Evolutionary conservation across 2,797 vertebrate genomes (phyloP).

Genomic region (Pipistrellus kuhlii): DNA sequence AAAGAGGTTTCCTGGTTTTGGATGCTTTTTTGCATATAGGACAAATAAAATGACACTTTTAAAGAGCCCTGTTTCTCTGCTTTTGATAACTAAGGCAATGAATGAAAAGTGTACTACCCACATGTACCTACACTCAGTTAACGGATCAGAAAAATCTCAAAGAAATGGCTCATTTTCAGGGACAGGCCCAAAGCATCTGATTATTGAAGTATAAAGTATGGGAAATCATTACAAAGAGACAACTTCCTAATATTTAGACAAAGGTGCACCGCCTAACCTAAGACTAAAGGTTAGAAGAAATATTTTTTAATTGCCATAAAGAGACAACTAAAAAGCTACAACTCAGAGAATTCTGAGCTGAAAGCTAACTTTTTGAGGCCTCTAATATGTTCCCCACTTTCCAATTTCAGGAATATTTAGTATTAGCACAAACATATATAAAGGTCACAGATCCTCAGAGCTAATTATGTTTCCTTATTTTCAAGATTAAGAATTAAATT

Average conservation of each 20-base stretch:
- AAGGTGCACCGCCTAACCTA: neutral
- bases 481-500: slow-evolving; percentile 13
- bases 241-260: slow-evolving; percentile 1
- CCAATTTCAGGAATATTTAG: neutral
- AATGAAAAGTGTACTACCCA: neutral
- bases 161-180: slow-evolving; percentile 42
- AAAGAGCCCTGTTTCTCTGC: slow-evolving; percentile 48
- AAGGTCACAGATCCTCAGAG: neutral
- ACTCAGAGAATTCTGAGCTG: slow-evolving; percentile 12
- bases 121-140: neutral
- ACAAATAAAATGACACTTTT: slow-evolving; percentile 42
- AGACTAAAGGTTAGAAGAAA: slow-evolving; percentile 15
- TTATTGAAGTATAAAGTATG: slow-evolving; percentile 19
- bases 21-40: slow-evolving; percentile 84
- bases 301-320: neutral
- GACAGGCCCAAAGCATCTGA: slow-evolving; percentile 1
- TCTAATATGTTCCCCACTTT: neutral
- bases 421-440: slow-evolving; percentile 26
- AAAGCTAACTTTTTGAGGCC: slow-evolving; percentile 26
- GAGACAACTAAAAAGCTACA: neutral
- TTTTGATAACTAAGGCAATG: slow-evolving; percentile 61
- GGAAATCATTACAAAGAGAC: slow-evolving; percentile 41
- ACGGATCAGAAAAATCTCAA: slow-evolving; percentile 9
- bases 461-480: slow-evolving; percentile 16
- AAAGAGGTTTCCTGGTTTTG: slow-evolving; percentile 85